Evolutionary conservation across 1,140 invertebrate species (phyloP), one percentile per base, ranked within the genome.

Genomic region (Globodera rostochiensis): DNA sequence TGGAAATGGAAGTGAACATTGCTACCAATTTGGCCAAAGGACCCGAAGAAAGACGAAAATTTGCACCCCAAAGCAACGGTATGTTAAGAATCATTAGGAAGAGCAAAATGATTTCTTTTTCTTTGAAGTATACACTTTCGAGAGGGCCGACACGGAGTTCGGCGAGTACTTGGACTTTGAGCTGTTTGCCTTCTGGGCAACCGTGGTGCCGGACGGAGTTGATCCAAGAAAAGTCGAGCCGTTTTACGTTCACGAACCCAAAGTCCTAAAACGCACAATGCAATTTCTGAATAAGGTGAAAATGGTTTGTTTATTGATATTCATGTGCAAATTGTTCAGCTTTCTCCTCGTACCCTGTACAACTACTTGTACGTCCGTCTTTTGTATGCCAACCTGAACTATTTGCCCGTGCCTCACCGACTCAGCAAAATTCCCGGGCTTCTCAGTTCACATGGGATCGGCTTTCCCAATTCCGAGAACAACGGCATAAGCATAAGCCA

Each of bases 311-410:
- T 19, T 66, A 1, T 21, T 77, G 5, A 74, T 25, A 11, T 57
- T 11, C 6, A 19, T 21, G 50, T 3, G 5, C 66, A 47, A 13
- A 15, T 73, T 4, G 4, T 21, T 11, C 25, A 82, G 73, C 70
- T 87, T 67, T 80, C 75, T 45, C 79, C 87, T 9, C 57, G 80
- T 15, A 78, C 81, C 45, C 25, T 87, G 45, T 50, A 83, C 80
- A 87, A 87, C 53, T 87, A 87, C 53, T 79, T 87, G 45, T 87
- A 81, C 78, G 86, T 79, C 83, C 79, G 84, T 60, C 67, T 87
- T 50, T n/a, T 87, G 19, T 49, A 49, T 36, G 73, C 66, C 13
- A 74, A 87, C 60, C 70, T 67, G n/a, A 57, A 77, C 19, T 86
- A 85, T 73, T 71, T 87, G 73, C 86, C 86, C 45, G 50, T 36